A percentile compares a stretch with the other conserved stretches of the same genome.
Evolutionary conservation across 2,888 invertebrate genomes (phyloP).

Genomic region (Oligia fasciuncula): DNA sequence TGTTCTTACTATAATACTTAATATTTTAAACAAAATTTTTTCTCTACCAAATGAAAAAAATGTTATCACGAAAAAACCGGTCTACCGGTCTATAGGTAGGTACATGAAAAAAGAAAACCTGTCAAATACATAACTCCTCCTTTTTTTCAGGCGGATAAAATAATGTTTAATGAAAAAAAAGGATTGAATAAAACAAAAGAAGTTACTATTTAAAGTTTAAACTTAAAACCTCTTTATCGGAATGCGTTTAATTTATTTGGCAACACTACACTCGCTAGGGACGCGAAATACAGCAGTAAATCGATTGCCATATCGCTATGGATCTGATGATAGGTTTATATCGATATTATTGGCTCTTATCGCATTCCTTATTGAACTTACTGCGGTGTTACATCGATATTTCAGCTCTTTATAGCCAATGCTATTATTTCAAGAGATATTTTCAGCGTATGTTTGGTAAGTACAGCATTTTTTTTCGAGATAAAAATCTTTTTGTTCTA

Average conservation of each 20-base stretch:
- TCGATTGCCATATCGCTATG: constrained; percentile 50
- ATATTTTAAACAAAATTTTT: too few relatives aligned
- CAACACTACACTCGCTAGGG: constrained; percentile 19
- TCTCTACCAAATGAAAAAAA: too few relatives aligned
- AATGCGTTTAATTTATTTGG: constrained; percentile 40
- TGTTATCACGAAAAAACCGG: background rate
- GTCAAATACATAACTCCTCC: background rate
- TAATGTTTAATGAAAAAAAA: background rate
- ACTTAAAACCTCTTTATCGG: background rate
- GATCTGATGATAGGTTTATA: constrained; percentile 55
- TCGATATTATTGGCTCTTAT: constrained; percentile 54
- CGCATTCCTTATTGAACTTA: constrained; percentile 49
- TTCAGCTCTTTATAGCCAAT: constrained; percentile 20
- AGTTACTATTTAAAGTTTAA: background rate
- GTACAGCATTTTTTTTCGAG: background rate
- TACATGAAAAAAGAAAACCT: background rate
- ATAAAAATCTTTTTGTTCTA: background rate
- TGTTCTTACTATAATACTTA: too few relatives aligned
- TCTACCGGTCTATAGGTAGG: too few relatives aligned
- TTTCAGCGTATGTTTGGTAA: background rate
- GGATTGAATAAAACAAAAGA: background rate
- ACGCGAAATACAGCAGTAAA: constrained; percentile 23
- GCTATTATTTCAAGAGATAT: constrained; percentile 32
- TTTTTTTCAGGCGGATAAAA: background rate
- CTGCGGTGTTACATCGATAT: constrained; percentile 29